Base-by-base conservation (phyloP, 92 coral and sea anemone genomes). In the Porites rus region DNA sequence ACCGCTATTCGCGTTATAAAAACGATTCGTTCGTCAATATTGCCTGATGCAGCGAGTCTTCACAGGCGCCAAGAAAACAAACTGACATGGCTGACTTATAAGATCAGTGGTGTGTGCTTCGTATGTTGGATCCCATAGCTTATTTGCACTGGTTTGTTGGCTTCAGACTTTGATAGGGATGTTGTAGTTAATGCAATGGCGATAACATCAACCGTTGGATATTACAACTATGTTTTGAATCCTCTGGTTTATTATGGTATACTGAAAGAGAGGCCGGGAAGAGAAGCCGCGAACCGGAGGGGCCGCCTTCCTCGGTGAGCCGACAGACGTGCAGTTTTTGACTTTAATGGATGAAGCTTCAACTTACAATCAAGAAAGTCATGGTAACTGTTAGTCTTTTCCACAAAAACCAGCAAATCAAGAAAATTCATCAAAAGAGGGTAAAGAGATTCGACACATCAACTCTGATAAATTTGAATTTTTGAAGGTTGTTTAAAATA, bases 161-260 rank as follows among this genome's bases (percentile, higher is more conserved):
- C 61, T 61, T 24, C 10, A 59, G 17, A 14, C 11, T 6, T 19
- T 25, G 18, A 14, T n/a, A 25, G 1, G 10, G 7, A 59, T 11
- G 10, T 6, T 51, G 2, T 8, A n/a, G n/a, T n/a, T n/a, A 19
- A 18, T 12, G 60, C 58, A 12, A 8, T 43, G 10, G 24, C 3
- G 14, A 61, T 77, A 31, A 63, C 60, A 46, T 25, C 53, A 3
- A 18, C 60, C 6, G 1, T 62, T 3, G 43, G 70, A 8, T 38
- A 77, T 31, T 77, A 31, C n/a, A 12, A n/a, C 58, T 77, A 77
- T 62, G 71, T 38, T 38, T 53, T 77, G 12, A 77, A 77, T 38
- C 82, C 82, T 16, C 2, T 76, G 1, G 1, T 76, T 38, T 76
- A 38, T 38, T 43, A 59, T 24, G 12, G 9, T 38, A 20, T 58